Evolutionary conservation across 2,113 vertebrate genomes (phyloP).

Genomic region (Hystrix brachyura): DNA sequence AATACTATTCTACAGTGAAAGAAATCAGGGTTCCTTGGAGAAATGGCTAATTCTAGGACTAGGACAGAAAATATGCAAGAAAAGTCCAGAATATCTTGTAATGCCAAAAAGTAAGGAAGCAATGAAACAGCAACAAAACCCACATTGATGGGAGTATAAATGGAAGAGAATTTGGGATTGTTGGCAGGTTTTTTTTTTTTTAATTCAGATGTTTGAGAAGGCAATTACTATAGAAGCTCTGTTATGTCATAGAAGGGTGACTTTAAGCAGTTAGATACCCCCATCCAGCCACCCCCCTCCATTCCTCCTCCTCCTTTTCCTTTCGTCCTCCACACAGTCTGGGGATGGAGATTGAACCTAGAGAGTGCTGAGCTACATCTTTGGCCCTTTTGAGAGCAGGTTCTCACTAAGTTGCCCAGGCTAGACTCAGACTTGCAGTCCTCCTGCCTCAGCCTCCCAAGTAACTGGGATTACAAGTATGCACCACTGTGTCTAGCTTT

Average conservation of each 20-base stretch:
- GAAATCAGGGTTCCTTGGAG: not conserved
- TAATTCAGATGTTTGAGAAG: constrained; percentile 25
- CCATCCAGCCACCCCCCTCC: not conserved
- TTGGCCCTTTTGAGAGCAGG: not conserved
- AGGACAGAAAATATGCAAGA: not conserved
- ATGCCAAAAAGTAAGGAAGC: not conserved
- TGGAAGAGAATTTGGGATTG: not conserved
- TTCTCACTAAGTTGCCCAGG: not conserved
- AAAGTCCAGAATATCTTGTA: not conserved
- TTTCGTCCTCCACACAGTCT: not conserved
- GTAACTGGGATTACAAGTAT: not conserved
- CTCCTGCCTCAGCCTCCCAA: not conserved
- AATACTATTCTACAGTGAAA: not conserved
- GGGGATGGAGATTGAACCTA: not conserved
- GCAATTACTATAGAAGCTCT: not conserved
- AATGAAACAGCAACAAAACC: not conserved
- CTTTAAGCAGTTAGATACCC: not conserved
- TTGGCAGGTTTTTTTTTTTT: not conserved
- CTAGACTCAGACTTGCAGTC: not conserved
- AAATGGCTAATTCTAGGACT: not conserved
- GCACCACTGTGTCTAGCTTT: not conserved
- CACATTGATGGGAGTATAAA: not conserved
- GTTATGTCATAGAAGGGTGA: not conserved
- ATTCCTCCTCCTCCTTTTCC: too few species aligned
- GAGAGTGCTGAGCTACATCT: not conserved